phyloP scores from a whole-genome alignment of 2,113 vertebrate genomes.

The Cervus canadensis region DNA sequence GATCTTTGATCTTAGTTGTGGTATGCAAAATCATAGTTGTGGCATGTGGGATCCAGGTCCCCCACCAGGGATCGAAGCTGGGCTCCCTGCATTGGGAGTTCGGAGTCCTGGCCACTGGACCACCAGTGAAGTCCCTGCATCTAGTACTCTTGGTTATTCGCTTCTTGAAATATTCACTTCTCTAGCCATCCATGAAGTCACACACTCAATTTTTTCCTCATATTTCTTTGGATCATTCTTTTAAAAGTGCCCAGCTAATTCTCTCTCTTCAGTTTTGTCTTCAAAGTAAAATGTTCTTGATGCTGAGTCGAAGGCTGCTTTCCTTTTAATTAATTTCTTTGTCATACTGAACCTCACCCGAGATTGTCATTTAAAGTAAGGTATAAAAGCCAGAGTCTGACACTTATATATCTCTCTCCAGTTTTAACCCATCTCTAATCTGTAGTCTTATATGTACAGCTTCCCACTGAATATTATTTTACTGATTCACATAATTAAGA shows the following conservation, averaged over 20 bases:
- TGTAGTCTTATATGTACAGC: not conserved
- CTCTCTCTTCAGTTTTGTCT: not conserved
- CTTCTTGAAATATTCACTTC: not conserved
- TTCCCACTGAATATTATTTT: not conserved
- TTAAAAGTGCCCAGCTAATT: not conserved
- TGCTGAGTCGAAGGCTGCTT: not conserved
- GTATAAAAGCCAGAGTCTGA: not conserved
- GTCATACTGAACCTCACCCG: not conserved
- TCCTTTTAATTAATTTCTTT: not conserved
- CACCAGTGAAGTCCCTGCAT: not conserved
- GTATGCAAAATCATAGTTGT: not conserved
- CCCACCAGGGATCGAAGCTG: not conserved
- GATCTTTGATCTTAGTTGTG: not conserved
- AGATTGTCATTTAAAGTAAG: not conserved
- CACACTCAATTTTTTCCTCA: not conserved
- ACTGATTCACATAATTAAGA: not conserved
- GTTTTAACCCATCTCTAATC: not conserved
- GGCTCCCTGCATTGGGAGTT: not conserved
- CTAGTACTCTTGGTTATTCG: not conserved
- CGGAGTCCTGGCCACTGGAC: not conserved
- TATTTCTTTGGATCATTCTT: not conserved
- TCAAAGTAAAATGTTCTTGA: not conserved
- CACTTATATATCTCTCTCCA: not conserved
- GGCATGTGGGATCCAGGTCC: not conserved
- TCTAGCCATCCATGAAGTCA: not conserved